Conservation (phyloP, 2,797 vertebrate genomes). For the Micrastur ruficollis region DNA sequence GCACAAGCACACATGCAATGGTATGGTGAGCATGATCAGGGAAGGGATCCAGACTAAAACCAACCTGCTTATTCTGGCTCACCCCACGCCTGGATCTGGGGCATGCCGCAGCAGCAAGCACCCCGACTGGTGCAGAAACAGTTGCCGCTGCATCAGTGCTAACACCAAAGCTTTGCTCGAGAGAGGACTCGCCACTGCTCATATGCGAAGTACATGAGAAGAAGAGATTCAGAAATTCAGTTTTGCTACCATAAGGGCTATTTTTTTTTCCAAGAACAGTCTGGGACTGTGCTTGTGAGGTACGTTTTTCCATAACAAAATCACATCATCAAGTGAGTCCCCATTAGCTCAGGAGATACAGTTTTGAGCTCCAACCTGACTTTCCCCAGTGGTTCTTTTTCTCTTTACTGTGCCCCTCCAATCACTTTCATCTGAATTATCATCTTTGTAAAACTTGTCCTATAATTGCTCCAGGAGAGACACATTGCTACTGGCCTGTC, state of each 20-base stretch:
- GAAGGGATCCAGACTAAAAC: background rate
- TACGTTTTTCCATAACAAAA: background rate
- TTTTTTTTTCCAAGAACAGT: background rate
- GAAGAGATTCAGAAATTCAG: background rate
- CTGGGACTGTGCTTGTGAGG: background rate
- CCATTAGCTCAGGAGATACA: background rate
- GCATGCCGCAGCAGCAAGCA: background rate
- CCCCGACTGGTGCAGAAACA: accelerated
- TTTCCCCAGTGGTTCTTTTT: background rate
- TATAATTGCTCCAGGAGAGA: constrained; percentile 40
- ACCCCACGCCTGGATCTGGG: accelerated
- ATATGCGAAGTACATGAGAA: background rate
- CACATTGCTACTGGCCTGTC: background rate
- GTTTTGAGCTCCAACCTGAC: background rate
- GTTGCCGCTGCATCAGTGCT: background rate
- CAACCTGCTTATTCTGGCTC: background rate
- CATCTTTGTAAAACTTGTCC: background rate
- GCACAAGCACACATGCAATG: background rate
- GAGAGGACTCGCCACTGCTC: background rate
- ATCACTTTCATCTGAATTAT: background rate
- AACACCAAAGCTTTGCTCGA: background rate
- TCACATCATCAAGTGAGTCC: background rate
- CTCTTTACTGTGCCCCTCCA: background rate
- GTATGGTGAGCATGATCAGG: background rate
- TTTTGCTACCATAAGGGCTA: background rate